Conservation (phyloP, 2,113 vertebrate species). For the Erpornis zantholeuca region DNA sequence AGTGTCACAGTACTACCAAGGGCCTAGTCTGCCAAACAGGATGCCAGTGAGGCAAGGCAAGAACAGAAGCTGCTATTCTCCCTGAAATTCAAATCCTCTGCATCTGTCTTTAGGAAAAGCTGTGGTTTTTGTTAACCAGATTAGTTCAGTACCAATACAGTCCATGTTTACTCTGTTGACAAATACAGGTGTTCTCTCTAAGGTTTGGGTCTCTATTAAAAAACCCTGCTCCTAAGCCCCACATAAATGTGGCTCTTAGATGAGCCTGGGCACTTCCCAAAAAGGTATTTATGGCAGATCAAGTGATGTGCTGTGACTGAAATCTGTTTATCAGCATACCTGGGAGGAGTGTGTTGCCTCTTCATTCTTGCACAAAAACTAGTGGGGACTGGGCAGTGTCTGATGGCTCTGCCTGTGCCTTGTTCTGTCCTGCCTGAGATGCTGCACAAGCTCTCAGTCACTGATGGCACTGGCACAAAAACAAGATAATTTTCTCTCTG, state of each 20-base stretch:
- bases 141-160: background rate
- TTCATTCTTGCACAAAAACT: background rate
- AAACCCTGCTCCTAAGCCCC: background rate
- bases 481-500: background rate
- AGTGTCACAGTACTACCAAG: background rate
- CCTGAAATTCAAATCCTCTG: background rate
- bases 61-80: background rate
- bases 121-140: background rate
- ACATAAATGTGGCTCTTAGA: background rate
- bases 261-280: background rate
- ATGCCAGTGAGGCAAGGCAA: background rate
- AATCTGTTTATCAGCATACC: background rate
- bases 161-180: background rate
- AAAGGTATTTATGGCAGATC: background rate
- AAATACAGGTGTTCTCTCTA: background rate
- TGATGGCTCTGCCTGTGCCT: background rate
- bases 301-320: background rate
- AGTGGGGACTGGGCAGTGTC: background rate
- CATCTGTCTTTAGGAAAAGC: background rate
- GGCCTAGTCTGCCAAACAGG: background rate
- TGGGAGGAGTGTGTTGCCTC: background rate
- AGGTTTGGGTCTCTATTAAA: background rate
- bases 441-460: background rate
- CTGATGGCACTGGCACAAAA: background rate
- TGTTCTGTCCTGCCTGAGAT: background rate